Evolutionary conservation across 2,888 invertebrate genomes (phyloP).

Genomic region (Drosophila suboccidentalis): DNA sequence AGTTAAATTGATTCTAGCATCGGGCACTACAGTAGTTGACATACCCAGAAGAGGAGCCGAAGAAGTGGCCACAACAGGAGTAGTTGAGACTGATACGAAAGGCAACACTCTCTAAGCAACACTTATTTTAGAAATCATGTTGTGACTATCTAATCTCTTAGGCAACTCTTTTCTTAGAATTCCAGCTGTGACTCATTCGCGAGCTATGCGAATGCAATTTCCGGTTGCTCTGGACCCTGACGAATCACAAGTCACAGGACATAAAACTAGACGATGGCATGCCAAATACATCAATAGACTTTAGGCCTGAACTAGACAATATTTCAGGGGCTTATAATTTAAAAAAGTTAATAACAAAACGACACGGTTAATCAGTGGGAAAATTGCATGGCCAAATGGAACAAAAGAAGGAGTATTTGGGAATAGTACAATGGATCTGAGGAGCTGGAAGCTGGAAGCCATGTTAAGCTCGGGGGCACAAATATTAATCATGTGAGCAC

Average conservation of each 20-base stretch:
- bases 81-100: too few relatives aligned
- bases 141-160: neutral
- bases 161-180: neutral
- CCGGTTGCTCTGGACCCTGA: conserved; percentile 38
- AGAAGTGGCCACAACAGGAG: too few relatives aligned
- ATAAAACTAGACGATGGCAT: conserved; percentile 45
- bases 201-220: conserved; percentile 61
- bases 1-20: too few relatives aligned
- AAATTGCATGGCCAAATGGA: conserved; percentile 63
- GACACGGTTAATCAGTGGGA: conserved; percentile 75
- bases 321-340: conserved; percentile 60
- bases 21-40: too few relatives aligned
- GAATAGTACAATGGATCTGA: conserved; percentile 32
- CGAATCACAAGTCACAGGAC: conserved; percentile 61
- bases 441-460: conserved; percentile 7
- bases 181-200: conserved; percentile 51
- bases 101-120: too few relatives aligned
- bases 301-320: conserved; percentile 53
- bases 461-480: conserved; percentile 24
- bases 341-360: conserved; percentile 75
- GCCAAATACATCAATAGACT: conserved; percentile 59
- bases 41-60: too few relatives aligned
- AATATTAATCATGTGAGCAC: conserved; percentile 78
- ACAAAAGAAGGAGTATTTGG: conserved; percentile 14
- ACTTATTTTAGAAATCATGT: too few relatives aligned